Conservation (phyloP, 2,113 vertebrate species). For the Chrysemys picta region DNA sequence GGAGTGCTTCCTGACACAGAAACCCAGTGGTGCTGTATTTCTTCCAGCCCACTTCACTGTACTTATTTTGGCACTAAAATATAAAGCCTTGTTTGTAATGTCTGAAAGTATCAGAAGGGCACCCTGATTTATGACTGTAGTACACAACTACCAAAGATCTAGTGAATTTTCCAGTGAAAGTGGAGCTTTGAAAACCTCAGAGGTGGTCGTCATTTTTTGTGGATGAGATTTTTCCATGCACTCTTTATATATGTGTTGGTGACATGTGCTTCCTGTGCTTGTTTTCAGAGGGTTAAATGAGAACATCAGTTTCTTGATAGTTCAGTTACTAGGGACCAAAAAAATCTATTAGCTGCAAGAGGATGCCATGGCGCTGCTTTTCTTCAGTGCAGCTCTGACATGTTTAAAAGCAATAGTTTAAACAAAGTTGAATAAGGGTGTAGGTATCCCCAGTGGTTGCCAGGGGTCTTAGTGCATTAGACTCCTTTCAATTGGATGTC, state of each 20-base stretch:
- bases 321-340: rapidly evolving
- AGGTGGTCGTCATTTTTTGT: background rate
- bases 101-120: slow-evolving; percentile 3
- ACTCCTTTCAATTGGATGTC: no score
- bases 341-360: background rate
- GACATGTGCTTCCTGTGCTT: background rate
- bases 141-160: background rate
- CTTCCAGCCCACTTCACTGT: slow-evolving; percentile 5
- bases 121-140: background rate
- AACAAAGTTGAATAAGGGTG: background rate
- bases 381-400: background rate
- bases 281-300: background rate
- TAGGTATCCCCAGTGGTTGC: background rate
- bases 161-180: background rate
- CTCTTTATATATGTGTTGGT: background rate
- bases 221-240: background rate
- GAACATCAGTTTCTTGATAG: background rate
- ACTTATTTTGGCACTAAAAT: slow-evolving; percentile 20
- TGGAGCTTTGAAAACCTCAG: background rate
- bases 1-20: background rate
- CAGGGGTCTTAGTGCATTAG: background rate
- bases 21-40: slow-evolving; percentile 29
- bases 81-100: background rate
- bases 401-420: background rate
- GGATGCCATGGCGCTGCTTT: background rate